These are phyloP conservation scores for Acanthosepion lycidas DNA, from an alignment of 2,888 invertebrate species.

Conservation along the genomic window DNA sequence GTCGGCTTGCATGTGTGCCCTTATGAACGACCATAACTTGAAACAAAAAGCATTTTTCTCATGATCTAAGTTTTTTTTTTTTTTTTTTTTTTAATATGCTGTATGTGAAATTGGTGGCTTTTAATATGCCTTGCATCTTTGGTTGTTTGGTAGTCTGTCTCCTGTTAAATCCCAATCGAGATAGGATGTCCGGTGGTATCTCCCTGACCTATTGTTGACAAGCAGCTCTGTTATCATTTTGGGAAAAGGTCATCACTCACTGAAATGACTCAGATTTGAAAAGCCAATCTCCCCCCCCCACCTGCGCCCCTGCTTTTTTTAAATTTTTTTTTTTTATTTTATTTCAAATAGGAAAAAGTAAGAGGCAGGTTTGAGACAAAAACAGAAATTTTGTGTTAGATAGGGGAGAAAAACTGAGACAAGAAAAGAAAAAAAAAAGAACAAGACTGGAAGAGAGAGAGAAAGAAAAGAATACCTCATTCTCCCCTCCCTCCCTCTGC, in stretches of 20 bases:
- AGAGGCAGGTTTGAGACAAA: too few species aligned
- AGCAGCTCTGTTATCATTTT: neutral
- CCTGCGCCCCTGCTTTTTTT: too few species aligned
- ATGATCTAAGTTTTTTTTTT: neutral
- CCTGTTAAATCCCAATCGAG: neutral
- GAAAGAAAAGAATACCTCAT: too few species aligned
- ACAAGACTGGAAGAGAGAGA: too few species aligned
- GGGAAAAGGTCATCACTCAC: neutral
- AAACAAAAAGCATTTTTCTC: neutral
- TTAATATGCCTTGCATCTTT: neutral
- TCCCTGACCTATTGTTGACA: neutral
- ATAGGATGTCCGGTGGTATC: neutral
- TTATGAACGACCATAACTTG: neutral
- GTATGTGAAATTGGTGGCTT: neutral
- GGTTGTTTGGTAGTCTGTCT: neutral
- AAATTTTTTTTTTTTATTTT: too few species aligned
- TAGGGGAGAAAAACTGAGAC: too few species aligned
- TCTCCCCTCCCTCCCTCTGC: too few species aligned
- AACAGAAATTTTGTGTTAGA: too few species aligned
- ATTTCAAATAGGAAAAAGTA: too few species aligned
- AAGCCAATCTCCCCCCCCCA: too few species aligned
- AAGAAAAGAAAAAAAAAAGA: too few species aligned
- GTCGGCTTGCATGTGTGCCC: neutral
- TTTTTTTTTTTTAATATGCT: neutral
- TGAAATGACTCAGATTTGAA: neutral